Base-by-base conservation (phyloP, 2,113 vertebrate genomes). In the Cichladusa arquata region DNA sequence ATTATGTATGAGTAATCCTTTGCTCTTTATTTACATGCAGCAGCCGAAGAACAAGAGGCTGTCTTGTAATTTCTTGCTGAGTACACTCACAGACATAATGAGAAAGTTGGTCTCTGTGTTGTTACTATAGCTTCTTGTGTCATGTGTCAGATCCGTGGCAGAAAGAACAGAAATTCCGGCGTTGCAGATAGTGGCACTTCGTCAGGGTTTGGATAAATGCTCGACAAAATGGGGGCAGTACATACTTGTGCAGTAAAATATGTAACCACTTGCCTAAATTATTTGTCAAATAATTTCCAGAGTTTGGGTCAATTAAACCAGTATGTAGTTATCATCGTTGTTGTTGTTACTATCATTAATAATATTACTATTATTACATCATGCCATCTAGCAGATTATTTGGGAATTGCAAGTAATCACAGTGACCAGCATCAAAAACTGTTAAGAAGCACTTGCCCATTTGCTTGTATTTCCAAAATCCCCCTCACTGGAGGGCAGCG, bases 311-410 rank as follows among this genome's bases (percentile, higher is more conserved):
- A 40, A 72, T 93, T 72, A 31, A 69, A 72, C 25, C 13, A 1
- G 0, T 31, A 17, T 51, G 31, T 71, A 44, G 53, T 66, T 81
- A 74, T 26, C 0, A 0, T 45, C 26, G 38, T 40, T 40, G 4
- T n/a, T 48, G 42, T 26, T 58, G 7, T 20, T 57, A 17, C 1
- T 62, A 3, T 57, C 20, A 53, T 24, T 8, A 29, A 54, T 19
- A 45, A 19, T 9, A 26, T 88, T 85, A 66, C 58, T n/a, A 65
- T 71, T 93, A 92, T 95, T 95, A 56, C 44, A 65, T 86, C 64
- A 62, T 95, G 88, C 97, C 98, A 98, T 88, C 98, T 98, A 95
- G 94, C 96, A 96, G 97, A 71, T 71, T 31, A 36, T 74, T 40
- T 67, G 31, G 78, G 90, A 97, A 97, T 77, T 97, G 93, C 97